Evolutionary conservation across 2,888 invertebrate species (phyloP), one percentile per base, ranked within the genome.

Genomic region (Lasioglossum marginatum): DNA sequence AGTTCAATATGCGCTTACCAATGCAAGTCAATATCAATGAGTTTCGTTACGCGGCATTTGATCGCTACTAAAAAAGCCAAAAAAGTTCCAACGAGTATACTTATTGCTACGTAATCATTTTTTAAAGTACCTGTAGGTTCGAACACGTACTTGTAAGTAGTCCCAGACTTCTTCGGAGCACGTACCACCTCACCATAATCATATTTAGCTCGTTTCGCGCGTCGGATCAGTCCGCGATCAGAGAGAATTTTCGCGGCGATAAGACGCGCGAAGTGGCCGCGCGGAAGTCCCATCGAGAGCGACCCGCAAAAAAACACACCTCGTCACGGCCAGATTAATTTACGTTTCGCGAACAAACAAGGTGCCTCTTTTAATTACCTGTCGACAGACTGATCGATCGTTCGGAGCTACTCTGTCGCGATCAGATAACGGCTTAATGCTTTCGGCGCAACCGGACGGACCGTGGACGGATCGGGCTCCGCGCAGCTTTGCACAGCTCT

Each of bases 321-420:
- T 77, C 82, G 90, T 87, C 87, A 88, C 84, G 85, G 75, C 77
- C 80, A 52, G 90, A 91, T 91, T 88, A 88, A 89, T 90, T 87
- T 78, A 81, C 83, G 85, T 89, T 88, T 86, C 80, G 75, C 80
- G 82, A 90, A 91, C 88, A 89, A 91, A 91, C 91, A 90, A 91
- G 85, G 75, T 88, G 86, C 83, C 83, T 85, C 83, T 88, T 86
- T 91, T 89, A 90, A 91, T 91, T 90, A 88, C 83, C 82, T 68
- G 91, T 82, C 91, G 91, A 91, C 91, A 90, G 90, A 87, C 87
- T 88, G 91, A 91, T 91, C 79, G 91, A 91, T 91, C 87, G 86
- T 82, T 40, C 77, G 40, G 68, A 77, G 72, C 74, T 31, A 73
- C 76, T 79, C 48, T 73, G 87, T 88, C 81, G 83, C 78, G 78